Evolutionary conservation across 2,113 vertebrate species (phyloP), one percentile per base, ranked within the genome.

Genomic region (Ictalurus punctatus): DNA sequence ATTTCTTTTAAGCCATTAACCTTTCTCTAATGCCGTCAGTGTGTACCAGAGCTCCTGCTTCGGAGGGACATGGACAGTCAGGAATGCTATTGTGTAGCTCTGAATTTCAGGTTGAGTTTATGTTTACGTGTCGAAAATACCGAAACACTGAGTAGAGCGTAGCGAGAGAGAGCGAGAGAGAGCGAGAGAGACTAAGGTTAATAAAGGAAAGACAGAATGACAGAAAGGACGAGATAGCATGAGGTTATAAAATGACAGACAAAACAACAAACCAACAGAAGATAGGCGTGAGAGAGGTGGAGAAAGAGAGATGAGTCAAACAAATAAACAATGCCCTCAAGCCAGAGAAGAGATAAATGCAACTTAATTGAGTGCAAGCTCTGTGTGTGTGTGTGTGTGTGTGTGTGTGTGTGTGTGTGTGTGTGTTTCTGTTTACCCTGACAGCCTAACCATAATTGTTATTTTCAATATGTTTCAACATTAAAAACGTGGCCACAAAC

Each of bases 321-420:
- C 44, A 27, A 27, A 79, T 54, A 52, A 81, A 30, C 16, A 56
- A 81, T 56, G n/a, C 52, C 44, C 37, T 73, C 23, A 56, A 71
- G 52, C 23, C 65, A 69, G 84, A 56, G 67, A 13, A 54, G 48
- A 73, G 44, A 56, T 34, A 54, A 85, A 85, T 67, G 14, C 4
- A 6, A 34, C 16, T 17, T 85, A 85, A 85, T 73, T 85, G 67
- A 56, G 52, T 85, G 44, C n/a, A 27, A 81, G 27, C 52, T 54
- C 48, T 52, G 21, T 78, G 10, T 34, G 34, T 34, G 34, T 34
- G 34, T 34, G 34, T 34, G 34, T 52, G 40, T 52, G 76, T 79
- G 23, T 79, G 44, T n/a, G 12, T n/a, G 58, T 79, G 23, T 79
- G 23, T 52, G 40, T 52, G 76, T 79, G 23, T 80, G 48, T n/a